Evolutionary conservation across 2,113 vertebrate species (phyloP).

Genomic region (Echinops telfairi): DNA sequence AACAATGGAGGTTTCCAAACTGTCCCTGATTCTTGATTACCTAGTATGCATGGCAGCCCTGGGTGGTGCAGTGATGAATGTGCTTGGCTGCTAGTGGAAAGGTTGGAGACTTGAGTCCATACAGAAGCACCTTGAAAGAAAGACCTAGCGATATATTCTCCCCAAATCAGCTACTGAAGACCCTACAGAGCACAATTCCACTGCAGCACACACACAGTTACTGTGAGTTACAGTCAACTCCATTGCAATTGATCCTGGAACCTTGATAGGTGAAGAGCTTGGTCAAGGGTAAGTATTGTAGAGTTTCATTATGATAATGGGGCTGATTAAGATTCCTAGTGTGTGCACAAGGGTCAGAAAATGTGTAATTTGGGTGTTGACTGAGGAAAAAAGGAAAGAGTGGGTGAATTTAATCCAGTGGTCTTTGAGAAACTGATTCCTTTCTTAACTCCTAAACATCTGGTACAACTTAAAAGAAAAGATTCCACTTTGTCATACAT

Average conservation of each 20-base stretch:
- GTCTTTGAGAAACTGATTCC: neutral
- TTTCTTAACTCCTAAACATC: conserved; percentile 19
- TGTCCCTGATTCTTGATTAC: neutral
- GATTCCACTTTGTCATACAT: neutral
- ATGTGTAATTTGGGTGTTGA: neutral
- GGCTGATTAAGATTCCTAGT: no score
- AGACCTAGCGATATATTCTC: neutral
- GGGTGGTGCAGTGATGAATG: neutral
- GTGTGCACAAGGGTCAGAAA: neutral
- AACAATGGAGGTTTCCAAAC: neutral
- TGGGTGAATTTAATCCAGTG: neutral
- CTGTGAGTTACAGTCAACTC: neutral
- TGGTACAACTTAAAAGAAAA: neutral
- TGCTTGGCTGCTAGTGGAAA: neutral
- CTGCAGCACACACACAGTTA: neutral
- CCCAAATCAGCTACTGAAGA: neutral
- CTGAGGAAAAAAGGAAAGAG: neutral
- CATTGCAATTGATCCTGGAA: neutral
- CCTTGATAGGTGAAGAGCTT: neutral
- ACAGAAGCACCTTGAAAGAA: neutral
- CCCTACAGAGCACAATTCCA: neutral
- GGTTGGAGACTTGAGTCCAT: neutral
- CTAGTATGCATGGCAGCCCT: neutral
- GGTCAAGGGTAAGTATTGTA: neutral
- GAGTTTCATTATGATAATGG: neutral